These are phyloP conservation scores for Cinara cedri DNA, from an alignment of 2,888 invertebrate genomes.

Conservation along the genomic window DNA sequence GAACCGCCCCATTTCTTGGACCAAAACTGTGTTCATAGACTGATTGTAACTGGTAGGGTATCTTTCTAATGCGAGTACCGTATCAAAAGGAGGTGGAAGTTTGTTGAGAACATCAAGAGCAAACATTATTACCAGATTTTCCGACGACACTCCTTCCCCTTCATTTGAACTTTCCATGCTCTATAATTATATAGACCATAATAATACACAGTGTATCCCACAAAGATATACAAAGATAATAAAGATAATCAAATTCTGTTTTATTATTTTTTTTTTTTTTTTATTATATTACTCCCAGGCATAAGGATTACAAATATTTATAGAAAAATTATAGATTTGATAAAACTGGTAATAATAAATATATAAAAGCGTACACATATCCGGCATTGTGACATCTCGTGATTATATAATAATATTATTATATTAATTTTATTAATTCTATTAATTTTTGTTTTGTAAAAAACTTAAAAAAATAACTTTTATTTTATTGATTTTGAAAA, in stretches of 20 bases:
- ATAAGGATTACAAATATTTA: too few relatives aligned
- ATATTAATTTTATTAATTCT: too few relatives aligned
- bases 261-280: too few relatives aligned
- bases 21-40: slow-evolving; percentile 86
- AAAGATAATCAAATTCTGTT: too few relatives aligned
- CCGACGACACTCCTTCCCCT: slow-evolving; percentile 21
- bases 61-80: slow-evolving; percentile 71
- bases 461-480: too few relatives aligned
- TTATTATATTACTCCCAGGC: too few relatives aligned
- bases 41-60: slow-evolving; percentile 79
- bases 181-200: slow-evolving; percentile 12
- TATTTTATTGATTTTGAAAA: too few relatives aligned
- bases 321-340: slow-evolving; percentile 45
- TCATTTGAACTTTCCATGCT: slow-evolving; percentile 11
- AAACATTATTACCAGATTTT: slow-evolving; percentile 24
- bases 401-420: too few relatives aligned
- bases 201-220: too few relatives aligned
- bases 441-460: too few relatives aligned
- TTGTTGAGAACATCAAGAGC: slow-evolving; percentile 60
- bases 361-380: background rate
- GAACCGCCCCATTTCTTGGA: slow-evolving; percentile 78
- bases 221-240: too few relatives aligned
- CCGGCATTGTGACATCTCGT: background rate
- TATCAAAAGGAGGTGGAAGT: slow-evolving; percentile 71
- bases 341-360: slow-evolving; percentile 15